phyloP scores from a whole-genome alignment of 2,113 vertebrate species.

The Addax nasomaculatus region DNA sequence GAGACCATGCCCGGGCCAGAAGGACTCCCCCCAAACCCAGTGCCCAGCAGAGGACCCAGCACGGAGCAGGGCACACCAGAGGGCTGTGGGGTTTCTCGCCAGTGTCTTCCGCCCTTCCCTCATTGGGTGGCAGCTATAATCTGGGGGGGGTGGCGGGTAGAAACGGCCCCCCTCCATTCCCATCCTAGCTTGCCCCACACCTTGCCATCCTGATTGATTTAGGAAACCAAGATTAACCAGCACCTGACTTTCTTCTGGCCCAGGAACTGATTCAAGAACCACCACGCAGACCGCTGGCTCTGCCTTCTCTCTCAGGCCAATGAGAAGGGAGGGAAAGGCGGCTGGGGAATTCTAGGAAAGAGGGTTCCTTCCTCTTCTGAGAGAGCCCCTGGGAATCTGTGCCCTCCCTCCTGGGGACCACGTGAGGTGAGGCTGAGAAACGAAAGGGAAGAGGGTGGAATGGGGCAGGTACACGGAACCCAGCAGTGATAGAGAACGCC shows the following conservation, averaged over 20 bases:
- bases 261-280: neutral
- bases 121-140: rapidly evolving
- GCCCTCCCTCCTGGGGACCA: neutral
- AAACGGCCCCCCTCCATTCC: rapidly evolving
- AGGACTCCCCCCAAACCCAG: neutral
- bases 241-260: neutral
- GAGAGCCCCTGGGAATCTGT: no score
- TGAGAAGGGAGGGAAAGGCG: neutral
- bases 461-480: rapidly evolving
- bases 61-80: rapidly evolving
- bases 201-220: neutral
- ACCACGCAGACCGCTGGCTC: neutral
- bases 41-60: rapidly evolving
- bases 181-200: no score
- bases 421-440: rapidly evolving
- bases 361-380: neutral
- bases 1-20: neutral
- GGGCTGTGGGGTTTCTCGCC: rapidly evolving
- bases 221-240: neutral
- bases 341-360: neutral
- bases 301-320: neutral
- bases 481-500: rapidly evolving
- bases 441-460: neutral
- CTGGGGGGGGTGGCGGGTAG: rapidly evolving
- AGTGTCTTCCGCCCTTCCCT: rapidly evolving